phyloP scores from a whole-genome alignment of 2,797 vertebrate genomes.

The Sternarchorhynchus goeldii region DNA sequence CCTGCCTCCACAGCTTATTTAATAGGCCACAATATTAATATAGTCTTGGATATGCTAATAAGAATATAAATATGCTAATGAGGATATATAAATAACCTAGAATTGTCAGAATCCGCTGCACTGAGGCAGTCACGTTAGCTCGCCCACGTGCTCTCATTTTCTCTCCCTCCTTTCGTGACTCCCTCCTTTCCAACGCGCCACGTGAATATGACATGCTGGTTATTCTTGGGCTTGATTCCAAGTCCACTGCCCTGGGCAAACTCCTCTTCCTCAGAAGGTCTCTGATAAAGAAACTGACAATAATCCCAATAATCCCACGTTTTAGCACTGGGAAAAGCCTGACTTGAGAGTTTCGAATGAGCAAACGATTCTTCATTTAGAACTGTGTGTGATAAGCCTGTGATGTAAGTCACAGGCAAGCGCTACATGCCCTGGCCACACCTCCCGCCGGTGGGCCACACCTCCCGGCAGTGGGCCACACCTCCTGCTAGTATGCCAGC shows the following conservation, averaged over 20 bases:
- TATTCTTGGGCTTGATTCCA: background rate
- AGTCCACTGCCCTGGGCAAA: background rate
- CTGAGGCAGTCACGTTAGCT: background rate
- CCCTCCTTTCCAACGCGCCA: background rate
- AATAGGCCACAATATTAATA: constrained; percentile 15
- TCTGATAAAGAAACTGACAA: background rate
- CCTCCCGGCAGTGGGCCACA: constrained; percentile 10
- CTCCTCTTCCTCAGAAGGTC: background rate
- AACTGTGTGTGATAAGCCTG: no score
- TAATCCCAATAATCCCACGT: no score
- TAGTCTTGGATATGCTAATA: constrained; percentile 23
- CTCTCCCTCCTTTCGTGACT: background rate
- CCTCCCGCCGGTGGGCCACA: background rate
- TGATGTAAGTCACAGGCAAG: no score
- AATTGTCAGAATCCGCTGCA: constrained; percentile 9
- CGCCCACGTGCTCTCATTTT: background rate
- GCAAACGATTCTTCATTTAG: background rate
- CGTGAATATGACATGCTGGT: background rate
- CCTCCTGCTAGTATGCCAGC: constrained; percentile 8
- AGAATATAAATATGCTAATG: constrained; percentile 23
- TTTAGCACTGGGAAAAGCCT: background rate
- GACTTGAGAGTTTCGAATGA: background rate
- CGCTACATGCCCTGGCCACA: background rate
- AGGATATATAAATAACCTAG: background rate
- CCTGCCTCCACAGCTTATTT: background rate